phyloP scores from a whole-genome alignment of 1,140 invertebrate species.

The Achroia grisella region DNA sequence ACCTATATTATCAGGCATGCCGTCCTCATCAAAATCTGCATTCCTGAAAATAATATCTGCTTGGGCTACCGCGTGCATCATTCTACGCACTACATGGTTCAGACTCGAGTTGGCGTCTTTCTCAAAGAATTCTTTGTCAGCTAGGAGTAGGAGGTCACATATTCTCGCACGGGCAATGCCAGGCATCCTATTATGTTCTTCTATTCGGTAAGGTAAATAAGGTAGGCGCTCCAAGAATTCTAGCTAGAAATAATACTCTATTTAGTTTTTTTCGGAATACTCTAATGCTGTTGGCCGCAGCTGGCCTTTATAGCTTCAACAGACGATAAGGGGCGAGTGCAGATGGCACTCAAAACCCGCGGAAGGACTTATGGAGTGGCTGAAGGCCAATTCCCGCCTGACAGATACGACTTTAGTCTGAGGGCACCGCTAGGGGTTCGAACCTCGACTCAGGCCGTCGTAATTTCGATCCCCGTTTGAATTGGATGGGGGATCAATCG shows the following conservation, averaged over 20 bases:
- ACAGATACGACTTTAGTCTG: too few relatives aligned
- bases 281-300: too few relatives aligned
- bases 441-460: too few relatives aligned
- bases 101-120: conserved; percentile 55
- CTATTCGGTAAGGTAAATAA: conserved; percentile 38
- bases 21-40: conserved; percentile 58
- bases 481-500: too few relatives aligned
- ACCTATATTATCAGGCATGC: conserved; percentile 64
- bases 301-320: too few relatives aligned
- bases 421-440: too few relatives aligned
- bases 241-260: neutral
- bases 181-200: conserved; percentile 19
- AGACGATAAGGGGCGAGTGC: too few relatives aligned
- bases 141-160: conserved; percentile 51
- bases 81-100: conserved; percentile 45
- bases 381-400: too few relatives aligned
- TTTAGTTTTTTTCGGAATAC: too few relatives aligned
- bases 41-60: conserved; percentile 60
- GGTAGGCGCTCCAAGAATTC: conserved; percentile 10
- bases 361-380: too few relatives aligned
- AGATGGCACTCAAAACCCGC: too few relatives aligned
- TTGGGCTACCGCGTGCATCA: conserved; percentile 59
- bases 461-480: too few relatives aligned
- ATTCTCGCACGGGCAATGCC: conserved; percentile 44
- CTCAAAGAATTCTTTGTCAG: conserved; percentile 54